These are phyloP conservation scores for Nibea albiflora DNA, from an alignment of 2,113 vertebrate genomes.

Conservation along the genomic window DNA sequence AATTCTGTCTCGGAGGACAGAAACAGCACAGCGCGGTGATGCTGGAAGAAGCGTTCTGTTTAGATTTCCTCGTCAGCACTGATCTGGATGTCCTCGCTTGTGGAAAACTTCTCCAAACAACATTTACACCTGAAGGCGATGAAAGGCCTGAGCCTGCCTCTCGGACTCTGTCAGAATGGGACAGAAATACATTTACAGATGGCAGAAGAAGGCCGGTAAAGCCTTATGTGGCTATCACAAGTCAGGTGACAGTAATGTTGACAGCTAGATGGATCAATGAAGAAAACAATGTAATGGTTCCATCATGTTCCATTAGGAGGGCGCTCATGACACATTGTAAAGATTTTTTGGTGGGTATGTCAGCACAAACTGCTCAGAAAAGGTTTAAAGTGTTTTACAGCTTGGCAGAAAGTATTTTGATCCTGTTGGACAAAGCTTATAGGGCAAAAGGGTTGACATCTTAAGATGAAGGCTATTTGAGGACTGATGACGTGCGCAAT, in stretches of 20 bases:
- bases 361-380: background rate
- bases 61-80: background rate
- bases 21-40: background rate
- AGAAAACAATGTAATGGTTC: slow-evolving; percentile 14
- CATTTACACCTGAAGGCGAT: background rate
- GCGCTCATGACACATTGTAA: background rate
- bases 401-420: background rate
- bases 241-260: background rate
- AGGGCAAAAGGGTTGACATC: background rate
- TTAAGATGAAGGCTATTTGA: background rate
- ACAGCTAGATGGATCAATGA: slow-evolving; percentile 1
- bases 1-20: slow-evolving; percentile 14
- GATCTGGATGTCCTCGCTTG: slow-evolving; percentile 6
- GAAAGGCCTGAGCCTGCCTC: slow-evolving; percentile 11
- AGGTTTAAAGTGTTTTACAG: background rate
- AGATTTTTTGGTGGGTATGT: slow-evolving; percentile 1
- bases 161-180: background rate
- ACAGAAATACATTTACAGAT: background rate
- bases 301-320: slow-evolving; percentile 13
- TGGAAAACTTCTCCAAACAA: slow-evolving; percentile 14
- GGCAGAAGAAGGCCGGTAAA: background rate
- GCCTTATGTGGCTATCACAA: background rate
- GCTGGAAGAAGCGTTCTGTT: slow-evolving; percentile 21
- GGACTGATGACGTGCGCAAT: no score
- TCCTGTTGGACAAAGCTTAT: background rate